Base-by-base conservation (phyloP, 2,113 vertebrate genomes). In the Etheostoma spectabile region DNA sequence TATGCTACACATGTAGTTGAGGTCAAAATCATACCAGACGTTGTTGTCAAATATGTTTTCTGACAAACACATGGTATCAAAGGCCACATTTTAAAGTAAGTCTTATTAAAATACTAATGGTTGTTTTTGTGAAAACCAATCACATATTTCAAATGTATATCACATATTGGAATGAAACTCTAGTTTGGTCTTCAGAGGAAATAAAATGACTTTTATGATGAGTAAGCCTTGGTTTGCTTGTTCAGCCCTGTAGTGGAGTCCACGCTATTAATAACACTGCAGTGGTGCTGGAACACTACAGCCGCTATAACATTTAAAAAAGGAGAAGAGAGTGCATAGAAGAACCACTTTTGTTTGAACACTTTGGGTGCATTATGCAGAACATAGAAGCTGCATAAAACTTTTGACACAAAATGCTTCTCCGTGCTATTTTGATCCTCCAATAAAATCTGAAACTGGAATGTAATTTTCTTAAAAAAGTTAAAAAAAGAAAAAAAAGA, bases 201-300 rank as follows among this genome's bases (percentile, higher is more conserved):
- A 56, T 67, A 56, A n/a, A 60, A 49, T 74, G 79, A 86, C 81
- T 88, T 82, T 86, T 86, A 45, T 77, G 79, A 91, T 86, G 85
- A 89, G 82, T 88, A 86, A 85, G 83, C 79, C 67, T 73, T 64
- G 51, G 77, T 85, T 75, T 69, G 78, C 62, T 66, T 84, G 85
- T 86, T 86, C 61, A 89, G 72, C 27, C 66, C 77, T 68, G 61
- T 84, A 88, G 82, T 82, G 73, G 70, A 80, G 80, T 78, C 73
- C 59, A n/a, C 35, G 73, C 85, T 90, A 89, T 89, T 90, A 88
- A 89, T 90, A 93, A 81, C 80, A 69, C 74, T 89, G 88, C 85
- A 75, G 90, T 86, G 86, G 65, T 69, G 80, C 82, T 82, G 80
- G 73, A 90, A 72, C 86, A 74, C 66, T 33, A 74, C 72, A 63